Conservation (phyloP, 2,797 vertebrate species). For the Mallotus villosus region DNA sequence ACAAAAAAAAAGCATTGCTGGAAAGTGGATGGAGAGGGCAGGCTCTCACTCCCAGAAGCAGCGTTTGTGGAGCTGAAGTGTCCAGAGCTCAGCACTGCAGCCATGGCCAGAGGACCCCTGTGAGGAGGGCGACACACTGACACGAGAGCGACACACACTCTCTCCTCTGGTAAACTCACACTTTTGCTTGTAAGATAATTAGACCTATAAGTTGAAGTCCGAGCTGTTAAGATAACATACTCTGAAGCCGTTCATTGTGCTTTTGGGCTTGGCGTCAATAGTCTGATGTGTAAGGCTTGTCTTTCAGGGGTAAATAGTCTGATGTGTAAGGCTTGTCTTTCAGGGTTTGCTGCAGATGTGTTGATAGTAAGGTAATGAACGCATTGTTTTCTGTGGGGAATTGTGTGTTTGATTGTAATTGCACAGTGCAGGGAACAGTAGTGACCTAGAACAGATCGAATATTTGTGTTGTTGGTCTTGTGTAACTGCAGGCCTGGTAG, state of each 20-base stretch:
- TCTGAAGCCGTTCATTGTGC: background rate
- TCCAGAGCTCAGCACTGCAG: constrained; percentile 46
- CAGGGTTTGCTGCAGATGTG: background rate
- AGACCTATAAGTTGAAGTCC: background rate
- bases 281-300: too few species aligned
- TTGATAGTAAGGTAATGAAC: background rate
- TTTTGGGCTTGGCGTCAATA: background rate
- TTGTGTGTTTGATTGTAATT: background rate
- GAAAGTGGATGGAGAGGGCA: constrained; percentile 71
- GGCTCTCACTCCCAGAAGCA: constrained; percentile 74
- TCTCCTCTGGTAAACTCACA: constrained; percentile 57
- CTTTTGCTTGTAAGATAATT: background rate
- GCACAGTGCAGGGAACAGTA: too few species aligned
- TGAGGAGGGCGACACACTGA: constrained; percentile 67
- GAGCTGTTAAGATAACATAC: background rate
- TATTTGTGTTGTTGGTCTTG: too few species aligned
- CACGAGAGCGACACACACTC: constrained; percentile 54
- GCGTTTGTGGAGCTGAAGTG: constrained; percentile 71
- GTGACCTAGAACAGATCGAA: too few species aligned
- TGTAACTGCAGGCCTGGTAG: too few species aligned
- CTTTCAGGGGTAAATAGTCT: too few species aligned
- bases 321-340: background rate
- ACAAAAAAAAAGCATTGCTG: constrained; percentile 25
- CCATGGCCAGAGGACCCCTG: constrained; percentile 65
- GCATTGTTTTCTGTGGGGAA: background rate